Evolutionary conservation across 2,113 vertebrate genomes (phyloP).

Genomic region (Colaptes auratus): DNA sequence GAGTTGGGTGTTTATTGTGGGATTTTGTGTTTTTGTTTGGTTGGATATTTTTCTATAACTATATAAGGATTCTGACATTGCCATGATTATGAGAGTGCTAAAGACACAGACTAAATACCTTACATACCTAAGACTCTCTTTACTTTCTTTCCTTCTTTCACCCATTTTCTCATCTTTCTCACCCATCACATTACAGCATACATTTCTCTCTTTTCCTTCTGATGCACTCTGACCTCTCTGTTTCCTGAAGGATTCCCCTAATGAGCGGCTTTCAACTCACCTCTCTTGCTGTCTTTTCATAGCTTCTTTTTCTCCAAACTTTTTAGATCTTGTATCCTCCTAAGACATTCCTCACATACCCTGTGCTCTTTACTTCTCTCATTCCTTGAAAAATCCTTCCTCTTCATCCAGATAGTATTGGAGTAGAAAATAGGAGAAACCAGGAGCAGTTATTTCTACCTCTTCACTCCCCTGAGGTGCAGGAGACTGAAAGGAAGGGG

Average conservation of each 20-base stretch:
- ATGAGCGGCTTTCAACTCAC: accelerated
- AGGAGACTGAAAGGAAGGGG: background rate
- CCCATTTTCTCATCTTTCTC: background rate
- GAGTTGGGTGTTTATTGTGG: background rate
- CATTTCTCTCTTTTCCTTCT: background rate
- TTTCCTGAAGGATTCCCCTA: background rate
- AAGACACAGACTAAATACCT: background rate
- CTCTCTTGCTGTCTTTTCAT: background rate
- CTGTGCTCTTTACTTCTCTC: background rate
- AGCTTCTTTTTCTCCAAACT: background rate
- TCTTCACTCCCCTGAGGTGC: background rate
- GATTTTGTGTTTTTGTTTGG: too few relatives aligned
- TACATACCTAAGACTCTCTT: background rate
- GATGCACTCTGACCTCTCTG: background rate
- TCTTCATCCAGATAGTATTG: background rate
- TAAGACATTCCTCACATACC: background rate
- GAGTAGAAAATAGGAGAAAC: background rate
- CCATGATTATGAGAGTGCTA: background rate
- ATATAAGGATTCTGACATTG: background rate
- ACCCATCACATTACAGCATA: background rate
- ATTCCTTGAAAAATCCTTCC: background rate
- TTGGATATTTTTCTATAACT: background rate
- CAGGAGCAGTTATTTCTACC: background rate
- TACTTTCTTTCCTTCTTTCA: background rate
- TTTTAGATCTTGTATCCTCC: background rate